phyloP scores from a whole-genome alignment of 2,888 invertebrate species.

The Gymnosoma rotundatum region DNA sequence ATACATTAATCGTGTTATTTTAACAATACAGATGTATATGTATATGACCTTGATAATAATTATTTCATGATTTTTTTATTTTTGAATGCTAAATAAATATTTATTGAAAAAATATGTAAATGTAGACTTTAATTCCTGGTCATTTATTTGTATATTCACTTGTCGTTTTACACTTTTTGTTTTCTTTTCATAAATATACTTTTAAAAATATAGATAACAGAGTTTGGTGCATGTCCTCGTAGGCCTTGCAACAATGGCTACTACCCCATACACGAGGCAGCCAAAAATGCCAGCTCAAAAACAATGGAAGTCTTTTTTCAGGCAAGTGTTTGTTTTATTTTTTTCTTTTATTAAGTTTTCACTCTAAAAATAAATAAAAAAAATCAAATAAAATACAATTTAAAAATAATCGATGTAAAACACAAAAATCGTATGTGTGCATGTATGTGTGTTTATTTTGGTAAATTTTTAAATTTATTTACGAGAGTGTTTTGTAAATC shows the following conservation, averaged over 20 bases:
- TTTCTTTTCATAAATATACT: slow-evolving; percentile 64
- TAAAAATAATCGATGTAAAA: slow-evolving; percentile 3
- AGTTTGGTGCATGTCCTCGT: slow-evolving; percentile 90
- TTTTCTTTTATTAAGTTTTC: slow-evolving; percentile 20
- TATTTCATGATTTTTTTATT: no score
- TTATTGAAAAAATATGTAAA: no score
- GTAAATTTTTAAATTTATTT: no score
- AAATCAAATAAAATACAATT: background rate
- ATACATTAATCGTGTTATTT: no score
- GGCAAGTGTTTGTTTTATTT: slow-evolving; percentile 77
- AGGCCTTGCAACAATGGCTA: slow-evolving; percentile 93
- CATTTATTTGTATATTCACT: background rate
- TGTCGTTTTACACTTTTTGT: background rate
- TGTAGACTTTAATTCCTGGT: no score
- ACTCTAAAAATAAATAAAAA: no score
- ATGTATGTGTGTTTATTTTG: no score
- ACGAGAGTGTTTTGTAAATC: no score
- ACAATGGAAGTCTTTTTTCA: slow-evolving; percentile 91
- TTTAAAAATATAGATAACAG: slow-evolving; percentile 86
- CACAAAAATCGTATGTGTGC: background rate
- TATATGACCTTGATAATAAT: no score
- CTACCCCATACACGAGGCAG: slow-evolving; percentile 95
- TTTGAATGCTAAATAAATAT: no score
- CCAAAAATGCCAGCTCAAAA: slow-evolving; percentile 93
- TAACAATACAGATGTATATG: no score